Conservation (phyloP, 2,888 invertebrate genomes). For the Aphodius sticticus region DNA sequence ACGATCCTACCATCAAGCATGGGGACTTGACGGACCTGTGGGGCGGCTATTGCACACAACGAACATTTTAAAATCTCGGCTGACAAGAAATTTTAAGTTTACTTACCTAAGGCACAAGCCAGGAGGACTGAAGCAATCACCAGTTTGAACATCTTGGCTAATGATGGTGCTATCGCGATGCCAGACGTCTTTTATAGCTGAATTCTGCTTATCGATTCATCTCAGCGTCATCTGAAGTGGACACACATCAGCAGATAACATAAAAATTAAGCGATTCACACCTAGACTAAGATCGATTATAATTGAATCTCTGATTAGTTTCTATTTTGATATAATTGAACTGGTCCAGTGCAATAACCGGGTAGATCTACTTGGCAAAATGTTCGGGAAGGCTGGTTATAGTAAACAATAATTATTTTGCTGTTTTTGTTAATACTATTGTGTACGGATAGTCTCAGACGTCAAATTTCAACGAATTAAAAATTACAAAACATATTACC, state of each 20-base stretch:
- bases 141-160: constrained; percentile 27
- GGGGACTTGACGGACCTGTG: constrained; percentile 7
- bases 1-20: constrained; percentile 32
- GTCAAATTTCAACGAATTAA: no score
- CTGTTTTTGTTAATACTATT: no score
- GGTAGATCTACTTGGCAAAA: no score
- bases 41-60: neutral
- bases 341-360: no score
- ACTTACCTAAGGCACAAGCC: constrained; percentile 26
- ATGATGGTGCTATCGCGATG: neutral
- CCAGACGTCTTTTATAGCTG: neutral
- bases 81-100: neutral
- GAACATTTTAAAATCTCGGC: neutral
- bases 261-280: no score
- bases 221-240: neutral
- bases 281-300: no score
- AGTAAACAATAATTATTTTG: no score
- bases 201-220: neutral
- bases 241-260: neutral
- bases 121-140: constrained; percentile 21
- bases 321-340: no score
- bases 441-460: no score
- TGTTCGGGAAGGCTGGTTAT: no score
- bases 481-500: no score
- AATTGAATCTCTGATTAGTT: no score